These are phyloP conservation scores for Lottia scabra DNA, from an alignment of 2,888 invertebrate species.

Conservation along the genomic window DNA sequence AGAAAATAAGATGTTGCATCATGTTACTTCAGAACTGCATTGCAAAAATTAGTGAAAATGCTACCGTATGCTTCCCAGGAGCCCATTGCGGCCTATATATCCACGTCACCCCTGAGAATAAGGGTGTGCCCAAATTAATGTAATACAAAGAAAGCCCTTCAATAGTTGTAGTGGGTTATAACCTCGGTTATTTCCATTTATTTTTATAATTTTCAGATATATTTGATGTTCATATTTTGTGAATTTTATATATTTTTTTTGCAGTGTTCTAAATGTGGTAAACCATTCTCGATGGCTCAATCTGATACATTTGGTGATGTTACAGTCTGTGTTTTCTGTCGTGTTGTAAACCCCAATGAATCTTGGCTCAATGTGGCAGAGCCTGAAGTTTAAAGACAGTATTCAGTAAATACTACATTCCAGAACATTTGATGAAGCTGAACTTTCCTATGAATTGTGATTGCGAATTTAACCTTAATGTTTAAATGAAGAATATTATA, in stretches of 20 bases:
- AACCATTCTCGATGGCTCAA: constrained; percentile 65
- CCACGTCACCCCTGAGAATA: too few species aligned
- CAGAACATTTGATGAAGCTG: constrained; percentile 21
- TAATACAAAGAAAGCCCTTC: too few species aligned
- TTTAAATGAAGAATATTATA: not conserved
- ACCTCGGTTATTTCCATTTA: too few species aligned
- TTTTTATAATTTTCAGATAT: too few species aligned
- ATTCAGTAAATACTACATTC: constrained; percentile 10
- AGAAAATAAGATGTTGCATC: too few species aligned
- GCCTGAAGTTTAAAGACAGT: constrained; percentile 2
- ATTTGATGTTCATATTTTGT: too few species aligned
- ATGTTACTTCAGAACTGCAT: too few species aligned
- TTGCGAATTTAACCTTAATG: not conserved
- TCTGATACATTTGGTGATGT: constrained; percentile 53
- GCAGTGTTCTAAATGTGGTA: constrained; percentile 64
- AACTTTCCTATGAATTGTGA: not conserved
- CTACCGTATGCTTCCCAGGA: too few species aligned
- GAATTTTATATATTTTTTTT: constrained; percentile 18
- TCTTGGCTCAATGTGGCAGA: constrained; percentile 36
- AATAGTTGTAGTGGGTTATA: too few species aligned
- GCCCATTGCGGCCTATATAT: too few species aligned
- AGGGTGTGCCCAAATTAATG: too few species aligned
- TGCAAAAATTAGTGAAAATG: too few species aligned
- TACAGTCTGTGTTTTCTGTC: constrained; percentile 66
- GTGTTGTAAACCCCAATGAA: constrained; percentile 55